Conservation (phyloP, 64 coral and sea anemone genomes). For the Acropora yongei region DNA sequence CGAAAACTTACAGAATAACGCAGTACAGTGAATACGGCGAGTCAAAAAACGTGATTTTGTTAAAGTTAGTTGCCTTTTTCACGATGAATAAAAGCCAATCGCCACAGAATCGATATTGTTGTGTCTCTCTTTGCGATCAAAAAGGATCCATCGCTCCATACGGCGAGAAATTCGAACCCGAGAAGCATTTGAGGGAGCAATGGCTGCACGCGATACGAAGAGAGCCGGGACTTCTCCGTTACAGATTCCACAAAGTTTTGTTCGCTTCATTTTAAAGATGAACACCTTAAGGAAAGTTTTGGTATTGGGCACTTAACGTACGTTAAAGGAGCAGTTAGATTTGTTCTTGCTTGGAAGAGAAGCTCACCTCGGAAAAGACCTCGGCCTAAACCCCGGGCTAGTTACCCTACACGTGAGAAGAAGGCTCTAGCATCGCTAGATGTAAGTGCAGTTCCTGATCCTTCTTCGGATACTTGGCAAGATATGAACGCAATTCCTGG, state of each 20-base stretch:
- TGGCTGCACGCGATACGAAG: constrained; percentile 23
- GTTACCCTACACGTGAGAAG: background rate
- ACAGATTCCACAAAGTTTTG: constrained; percentile 38
- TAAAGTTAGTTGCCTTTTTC: background rate
- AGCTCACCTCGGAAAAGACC: constrained; percentile 48
- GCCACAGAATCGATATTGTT: constrained; percentile 42
- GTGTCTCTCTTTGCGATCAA: constrained; percentile 46
- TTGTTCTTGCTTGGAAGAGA: constrained; percentile 28
- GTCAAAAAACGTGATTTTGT: background rate
- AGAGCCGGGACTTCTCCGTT: constrained; percentile 25
- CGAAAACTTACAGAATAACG: background rate
- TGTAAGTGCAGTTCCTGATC: constrained; percentile 28
- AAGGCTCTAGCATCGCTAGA: constrained; percentile 43
- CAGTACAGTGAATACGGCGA: background rate
- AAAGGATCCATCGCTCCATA: constrained; percentile 27
- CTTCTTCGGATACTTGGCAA: too few relatives aligned
- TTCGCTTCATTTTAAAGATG: constrained; percentile 29
- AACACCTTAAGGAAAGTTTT: constrained; percentile 32
- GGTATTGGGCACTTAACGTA: constrained; percentile 37
- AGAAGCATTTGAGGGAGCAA: background rate
- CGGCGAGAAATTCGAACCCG: constrained; percentile 34
- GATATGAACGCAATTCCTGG: too few relatives aligned
- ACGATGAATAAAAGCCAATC: constrained; percentile 30
- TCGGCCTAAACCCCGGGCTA: background rate
- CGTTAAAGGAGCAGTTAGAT: constrained; percentile 39